Percentiles rank a stretch among this genome's conserved stretches.
Evolutionary conservation across 2,113 vertebrate species (phyloP).

Genomic region (Calypte anna): DNA sequence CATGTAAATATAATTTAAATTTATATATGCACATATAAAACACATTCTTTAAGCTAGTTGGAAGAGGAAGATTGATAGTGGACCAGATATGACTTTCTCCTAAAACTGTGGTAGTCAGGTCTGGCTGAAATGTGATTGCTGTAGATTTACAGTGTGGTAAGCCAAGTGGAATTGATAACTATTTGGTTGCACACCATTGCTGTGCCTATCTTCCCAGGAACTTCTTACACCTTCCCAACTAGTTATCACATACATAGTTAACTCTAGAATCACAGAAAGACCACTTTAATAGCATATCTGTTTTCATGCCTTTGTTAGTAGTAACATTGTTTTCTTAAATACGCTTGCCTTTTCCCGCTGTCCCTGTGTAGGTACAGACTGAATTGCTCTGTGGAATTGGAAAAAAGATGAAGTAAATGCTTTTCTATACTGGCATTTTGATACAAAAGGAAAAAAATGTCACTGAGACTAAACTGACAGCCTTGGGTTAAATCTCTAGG

Average conservation of each 20-base stretch:
- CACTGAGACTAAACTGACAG: not conserved
- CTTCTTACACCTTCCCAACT: not conserved
- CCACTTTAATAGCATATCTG: not conserved
- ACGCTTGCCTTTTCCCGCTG: not conserved
- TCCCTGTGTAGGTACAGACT: not conserved
- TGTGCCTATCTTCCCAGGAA: not conserved
- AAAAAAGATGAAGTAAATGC: not conserved
- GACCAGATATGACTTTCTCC: not conserved
- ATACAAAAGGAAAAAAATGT: not conserved
- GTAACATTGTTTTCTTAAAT: not conserved
- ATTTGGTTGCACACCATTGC: not conserved
- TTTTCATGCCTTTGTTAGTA: not conserved
- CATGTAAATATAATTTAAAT: not conserved
- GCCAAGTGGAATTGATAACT: not conserved
- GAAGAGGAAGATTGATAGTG: not conserved
- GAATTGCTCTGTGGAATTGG: not conserved
- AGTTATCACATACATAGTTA: too few relatives aligned
- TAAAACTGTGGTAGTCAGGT: not conserved
- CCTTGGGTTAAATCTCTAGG: not conserved
- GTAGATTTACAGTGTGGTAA: not conserved
- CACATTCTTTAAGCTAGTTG: not conserved
- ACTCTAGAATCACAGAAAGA: not conserved
- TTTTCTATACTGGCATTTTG: not conserved
- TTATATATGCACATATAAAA: not conserved
- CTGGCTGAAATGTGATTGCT: not conserved